Evolutionary conservation across 2,797 vertebrate species (phyloP).

Genomic region (Mionectes olivaceus): DNA sequence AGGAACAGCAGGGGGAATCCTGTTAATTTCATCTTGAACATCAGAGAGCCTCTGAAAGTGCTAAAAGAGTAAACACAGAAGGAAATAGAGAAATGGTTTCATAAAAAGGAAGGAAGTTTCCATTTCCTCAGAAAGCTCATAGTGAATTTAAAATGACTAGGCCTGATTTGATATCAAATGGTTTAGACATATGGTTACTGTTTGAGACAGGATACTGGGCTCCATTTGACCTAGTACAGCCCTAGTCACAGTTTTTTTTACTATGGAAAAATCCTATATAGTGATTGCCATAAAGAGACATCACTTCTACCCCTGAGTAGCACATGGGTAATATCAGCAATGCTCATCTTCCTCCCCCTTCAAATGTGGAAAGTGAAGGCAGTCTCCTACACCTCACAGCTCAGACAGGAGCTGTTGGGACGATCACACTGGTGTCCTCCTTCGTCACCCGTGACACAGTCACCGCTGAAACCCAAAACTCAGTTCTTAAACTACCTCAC

Average conservation of each 20-base stretch:
- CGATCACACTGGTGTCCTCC: background rate
- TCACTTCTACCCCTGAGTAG: background rate
- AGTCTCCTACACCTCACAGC: background rate
- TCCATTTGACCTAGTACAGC: background rate
- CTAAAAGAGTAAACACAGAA: conserved; percentile 61
- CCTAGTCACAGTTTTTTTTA: background rate
- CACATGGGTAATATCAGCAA: background rate
- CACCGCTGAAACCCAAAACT: background rate
- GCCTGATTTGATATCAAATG: conserved; percentile 4
- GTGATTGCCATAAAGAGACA: background rate
- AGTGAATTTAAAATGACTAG: conserved; percentile 42
- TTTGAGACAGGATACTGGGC: conserved; percentile 12
- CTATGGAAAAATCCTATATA: background rate
- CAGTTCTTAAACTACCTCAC: background rate
- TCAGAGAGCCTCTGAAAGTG: conserved; percentile 59
- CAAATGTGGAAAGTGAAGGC: background rate
- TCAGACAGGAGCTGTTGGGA: background rate
- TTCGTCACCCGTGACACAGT: background rate
- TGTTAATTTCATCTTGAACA: conserved; percentile 75
- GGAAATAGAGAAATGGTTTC: conserved; percentile 59
- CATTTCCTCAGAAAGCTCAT: conserved; percentile 39
- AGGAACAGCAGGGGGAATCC: conserved; percentile 74
- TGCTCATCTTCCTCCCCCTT: background rate
- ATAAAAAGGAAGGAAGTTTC: conserved; percentile 43
- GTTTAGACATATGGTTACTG: conserved; percentile 33